Base-by-base conservation (phyloP, 2,797 vertebrate species). In the Coendou prehensilis region DNA sequence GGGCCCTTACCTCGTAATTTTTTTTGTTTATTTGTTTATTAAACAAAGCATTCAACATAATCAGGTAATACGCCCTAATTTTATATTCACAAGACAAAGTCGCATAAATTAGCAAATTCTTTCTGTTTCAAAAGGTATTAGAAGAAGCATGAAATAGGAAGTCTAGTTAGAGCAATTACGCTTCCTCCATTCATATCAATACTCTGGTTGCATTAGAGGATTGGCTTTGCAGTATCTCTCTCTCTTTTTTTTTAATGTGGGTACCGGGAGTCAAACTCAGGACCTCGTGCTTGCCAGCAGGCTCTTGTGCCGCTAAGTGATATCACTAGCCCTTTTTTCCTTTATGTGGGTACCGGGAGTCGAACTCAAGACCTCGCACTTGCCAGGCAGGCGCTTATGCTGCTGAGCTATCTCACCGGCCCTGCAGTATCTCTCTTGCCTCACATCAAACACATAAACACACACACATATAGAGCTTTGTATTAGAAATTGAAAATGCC, bases 101-200 rank as follows among this genome's bases (percentile, higher is more conserved):
- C 73, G 83, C 11, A 37, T 89, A 79, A 59, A 37, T 52, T 76
- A 71, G n/a, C 59, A 94, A 92, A 22, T 91, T 83, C 76, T 86
- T 69, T 88, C 33, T 75, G 63, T 54, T 85, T 91, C 33, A n/a
- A 26, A 41, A 79, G 50, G 4, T n/a, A 80, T 52, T 80, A 80
- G 57, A 87, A 52, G 37, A 91, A 76, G 3, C 89, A 73, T 85
- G 67, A 95, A 82, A 69, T 76, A 56, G 69, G 14, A 67, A 47
- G 30, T 17, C 33, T 57, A 64, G 10, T 93, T 87, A 87, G 47
- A n/a, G 37, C 52, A 84, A 0, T 41, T 30, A 30, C 26, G 20
- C 71, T 6, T 67, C n/a, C 28, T 79, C 7, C 37, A 10, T 47
- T 82, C 69, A 1, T 30, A 17, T 61, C 20, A 84, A 2, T 78